phyloP scores from a whole-genome alignment of 2,888 invertebrate genomes.

The Atrina japonica region DNA sequence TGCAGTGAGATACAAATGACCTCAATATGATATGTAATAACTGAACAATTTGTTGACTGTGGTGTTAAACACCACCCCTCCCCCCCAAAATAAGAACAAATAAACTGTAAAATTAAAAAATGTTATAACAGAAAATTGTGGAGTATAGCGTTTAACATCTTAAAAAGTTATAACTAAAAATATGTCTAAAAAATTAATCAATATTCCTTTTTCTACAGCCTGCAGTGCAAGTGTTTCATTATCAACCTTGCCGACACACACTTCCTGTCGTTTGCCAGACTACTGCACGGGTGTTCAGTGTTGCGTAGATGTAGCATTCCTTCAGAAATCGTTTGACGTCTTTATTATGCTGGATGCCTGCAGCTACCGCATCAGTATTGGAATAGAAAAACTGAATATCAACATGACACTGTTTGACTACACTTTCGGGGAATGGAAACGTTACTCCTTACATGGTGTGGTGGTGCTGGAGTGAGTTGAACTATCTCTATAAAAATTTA shows the following conservation, averaged over 20 bases:
- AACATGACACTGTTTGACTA: slow-evolving; percentile 37
- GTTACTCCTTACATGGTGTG: slow-evolving; percentile 27
- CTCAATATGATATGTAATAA: no score
- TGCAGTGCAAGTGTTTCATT: neutral
- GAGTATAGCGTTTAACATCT: no score
- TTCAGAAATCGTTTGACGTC: slow-evolving; percentile 12
- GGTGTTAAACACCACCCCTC: no score
- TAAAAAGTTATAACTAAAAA: no score
- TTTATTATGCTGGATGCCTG: slow-evolving; percentile 52
- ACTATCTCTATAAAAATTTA: no score
- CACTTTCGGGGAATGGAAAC: slow-evolving; percentile 25
- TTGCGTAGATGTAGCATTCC: slow-evolving; percentile 30
- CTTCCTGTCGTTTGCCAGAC: slow-evolving; percentile 26
- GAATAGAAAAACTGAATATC: slow-evolving; percentile 49
- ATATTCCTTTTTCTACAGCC: slow-evolving; percentile 27
- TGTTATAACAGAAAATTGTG: no score
- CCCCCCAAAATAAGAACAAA: no score
- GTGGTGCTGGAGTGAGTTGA: slow-evolving; percentile 32
- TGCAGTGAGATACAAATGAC: no score
- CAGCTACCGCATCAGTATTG: slow-evolving; percentile 48
- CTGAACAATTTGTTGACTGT: no score
- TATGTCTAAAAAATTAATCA: no score
- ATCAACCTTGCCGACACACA: slow-evolving; percentile 5
- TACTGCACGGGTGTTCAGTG: slow-evolving; percentile 37
- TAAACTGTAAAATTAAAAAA: no score